Evolutionary conservation across 2,113 vertebrate genomes (phyloP).

Genomic region (Oreotragus oreotragus): DNA sequence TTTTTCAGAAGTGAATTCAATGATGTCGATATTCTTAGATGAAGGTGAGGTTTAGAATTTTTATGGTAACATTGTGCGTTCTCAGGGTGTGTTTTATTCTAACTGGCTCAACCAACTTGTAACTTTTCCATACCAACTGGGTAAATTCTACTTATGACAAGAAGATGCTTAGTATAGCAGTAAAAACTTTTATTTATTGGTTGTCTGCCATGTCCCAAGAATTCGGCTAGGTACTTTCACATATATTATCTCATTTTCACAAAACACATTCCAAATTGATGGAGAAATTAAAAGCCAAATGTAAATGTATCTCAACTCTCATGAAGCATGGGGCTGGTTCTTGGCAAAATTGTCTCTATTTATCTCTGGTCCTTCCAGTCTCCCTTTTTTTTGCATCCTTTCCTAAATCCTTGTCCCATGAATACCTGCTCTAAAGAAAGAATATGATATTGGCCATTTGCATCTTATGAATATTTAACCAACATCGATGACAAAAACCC

Average conservation of each 20-base stretch:
- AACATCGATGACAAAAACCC: neutral
- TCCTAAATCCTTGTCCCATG: conserved; percentile 22
- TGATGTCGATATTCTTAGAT: conserved; percentile 40
- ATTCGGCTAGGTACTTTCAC: conserved; percentile 39
- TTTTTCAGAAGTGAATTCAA: conserved; percentile 33
- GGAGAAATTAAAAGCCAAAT: conserved; percentile 61
- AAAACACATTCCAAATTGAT: conserved; percentile 44
- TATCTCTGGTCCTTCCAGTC: conserved; percentile 37
- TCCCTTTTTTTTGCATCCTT: conserved; percentile 19
- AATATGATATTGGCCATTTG: neutral
- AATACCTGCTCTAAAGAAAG: conserved; percentile 43
- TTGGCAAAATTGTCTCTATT: conserved; percentile 32
- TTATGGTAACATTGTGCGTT: conserved; percentile 37
- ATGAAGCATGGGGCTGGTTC: conserved; percentile 2
- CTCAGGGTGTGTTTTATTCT: conserved; percentile 42
- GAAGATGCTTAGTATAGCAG: conserved; percentile 51
- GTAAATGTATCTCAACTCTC: conserved; percentile 21
- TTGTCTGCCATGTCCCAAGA: conserved; percentile 39
- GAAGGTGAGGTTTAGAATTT: conserved; percentile 33
- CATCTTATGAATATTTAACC: conserved; percentile 55
- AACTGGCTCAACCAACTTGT: conserved; percentile 36
- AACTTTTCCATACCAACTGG: conserved; percentile 37
- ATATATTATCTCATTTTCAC: conserved; percentile 55
- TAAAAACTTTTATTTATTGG: conserved; percentile 49
- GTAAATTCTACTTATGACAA: conserved; percentile 38